Evolutionary conservation across 2,113 vertebrate species (phyloP), one percentile per base, ranked within the genome.

Genomic region (Clarias macrocephalus): DNA sequence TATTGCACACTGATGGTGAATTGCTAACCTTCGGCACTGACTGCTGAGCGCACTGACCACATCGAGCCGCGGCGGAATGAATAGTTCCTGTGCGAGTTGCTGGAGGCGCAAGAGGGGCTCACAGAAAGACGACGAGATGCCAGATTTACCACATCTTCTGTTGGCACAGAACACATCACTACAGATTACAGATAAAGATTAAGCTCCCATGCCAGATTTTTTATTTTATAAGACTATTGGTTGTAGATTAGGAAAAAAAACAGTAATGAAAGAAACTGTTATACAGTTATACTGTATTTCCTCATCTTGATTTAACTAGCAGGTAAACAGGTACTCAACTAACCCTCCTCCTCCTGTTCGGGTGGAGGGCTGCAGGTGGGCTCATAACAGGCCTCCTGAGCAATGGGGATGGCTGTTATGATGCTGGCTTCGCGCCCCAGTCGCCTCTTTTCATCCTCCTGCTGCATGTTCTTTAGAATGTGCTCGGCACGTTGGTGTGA

Each of bases 111-210:
- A 89, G 98, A 99, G 0, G 98, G 98, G 89, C 98, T 99, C 90
- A 99, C 97, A 0, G 98, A 99, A 16, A 99, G 95, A 52, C 98
- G 97, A 30, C 98, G 97, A 2, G 98, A 98, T 3, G 97, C 95
- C 96, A 99, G 94, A 93, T 99, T 99, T 92, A 97, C 93, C 94
- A 97, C 97, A 97, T 99, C 98, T 97, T 99, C 98, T 99, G 97
- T 96, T 98, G 95, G 92, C 96, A 94, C 91, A 81, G 79, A 1
- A 82, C 18, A 87, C 52, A 75, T 84, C 7, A 52, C 28, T 56
- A 85, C 62, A 79, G 23, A 80, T 63, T 33, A 63, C 4, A 87
- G 52, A 57, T 21, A 80, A 33, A 30, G 28, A 25, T 75, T 4
- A 23, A 52, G 42, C 3, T 75, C 21, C 42, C 42, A 77, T 77